Percentiles rank a stretch among this genome's conserved stretches.
phyloP scores from a whole-genome alignment of 2,888 invertebrate species.

The Pristionchus japonicus region DNA sequence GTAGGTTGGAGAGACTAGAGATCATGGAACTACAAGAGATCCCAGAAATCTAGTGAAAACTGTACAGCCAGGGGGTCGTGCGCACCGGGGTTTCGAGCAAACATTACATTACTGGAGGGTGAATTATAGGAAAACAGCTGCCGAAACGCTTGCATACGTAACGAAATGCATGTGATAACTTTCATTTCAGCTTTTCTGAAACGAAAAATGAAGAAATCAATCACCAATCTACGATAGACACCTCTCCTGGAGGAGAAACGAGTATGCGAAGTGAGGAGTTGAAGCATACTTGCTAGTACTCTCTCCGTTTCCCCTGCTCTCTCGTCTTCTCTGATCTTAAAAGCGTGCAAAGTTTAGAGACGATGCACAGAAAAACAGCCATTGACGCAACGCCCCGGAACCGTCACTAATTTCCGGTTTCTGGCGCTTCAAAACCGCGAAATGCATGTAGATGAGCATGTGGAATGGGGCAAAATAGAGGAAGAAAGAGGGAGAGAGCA shows the following conservation, averaged over 20 bases:
- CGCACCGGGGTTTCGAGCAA: not conserved
- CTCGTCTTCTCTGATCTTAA: not conserved
- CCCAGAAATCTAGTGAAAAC: not conserved
- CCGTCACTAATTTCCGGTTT: slow-evolving; percentile 1
- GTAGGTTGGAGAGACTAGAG: not conserved
- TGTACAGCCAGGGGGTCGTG: not conserved
- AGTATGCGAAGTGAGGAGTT: not conserved
- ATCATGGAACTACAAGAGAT: not conserved
- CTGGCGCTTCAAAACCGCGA: not conserved
- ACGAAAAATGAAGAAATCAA: not conserved
- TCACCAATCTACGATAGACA: not conserved
- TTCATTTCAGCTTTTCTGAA: not conserved
- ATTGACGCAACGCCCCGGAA: slow-evolving; percentile 19
- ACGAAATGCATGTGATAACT: not conserved
- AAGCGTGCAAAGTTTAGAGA: not conserved
- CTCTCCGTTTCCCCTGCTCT: not conserved
- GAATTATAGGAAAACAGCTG: too few relatives aligned
- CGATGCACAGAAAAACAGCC: not conserved
- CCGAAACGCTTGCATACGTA: not conserved
- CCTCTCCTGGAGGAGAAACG: not conserved
- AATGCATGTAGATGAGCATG: not conserved
- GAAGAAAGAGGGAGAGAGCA: not conserved
- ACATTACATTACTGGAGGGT: too few relatives aligned
- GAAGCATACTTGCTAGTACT: not conserved
- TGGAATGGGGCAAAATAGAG: not conserved